These are phyloP conservation scores for Cyphomyrus plagiostoma DNA, from an alignment of 2,113 vertebrate genomes.

Conservation along the genomic window DNA sequence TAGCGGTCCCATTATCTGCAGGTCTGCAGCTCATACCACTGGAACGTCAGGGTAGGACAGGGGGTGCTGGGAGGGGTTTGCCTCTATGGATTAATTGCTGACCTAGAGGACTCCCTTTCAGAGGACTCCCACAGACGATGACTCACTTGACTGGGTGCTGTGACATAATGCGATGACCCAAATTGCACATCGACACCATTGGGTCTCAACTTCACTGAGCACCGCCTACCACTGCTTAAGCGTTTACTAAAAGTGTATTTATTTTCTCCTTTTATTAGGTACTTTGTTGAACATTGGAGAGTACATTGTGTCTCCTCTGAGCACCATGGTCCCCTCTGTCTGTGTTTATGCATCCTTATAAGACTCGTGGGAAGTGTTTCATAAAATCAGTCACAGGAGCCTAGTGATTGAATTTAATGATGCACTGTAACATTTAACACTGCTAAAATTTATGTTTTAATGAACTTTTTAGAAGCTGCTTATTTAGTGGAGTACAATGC, in stretches of 20 bases:
- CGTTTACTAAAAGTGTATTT: conserved; percentile 13
- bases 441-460: not conserved
- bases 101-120: not conserved
- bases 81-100: not conserved
- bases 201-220: not conserved
- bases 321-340: not conserved
- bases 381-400: not conserved
- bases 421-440: conserved; percentile 1
- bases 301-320: not conserved
- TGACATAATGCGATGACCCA: not conserved
- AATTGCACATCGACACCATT: not conserved
- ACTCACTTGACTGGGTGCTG: not conserved
- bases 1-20: not conserved
- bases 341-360: not conserved
- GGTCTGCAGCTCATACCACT: not conserved
- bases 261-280: not conserved
- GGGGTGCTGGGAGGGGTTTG: not conserved
- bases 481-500: not conserved
- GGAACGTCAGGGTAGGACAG: not conserved
- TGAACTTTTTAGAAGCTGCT: conserved; percentile 5
- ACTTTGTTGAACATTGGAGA: not conserved
- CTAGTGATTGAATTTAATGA: not conserved
- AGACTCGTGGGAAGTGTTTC: not conserved
- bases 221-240: not conserved
- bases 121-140: not conserved